Evolutionary conservation across 2,113 vertebrate genomes (phyloP).

Genomic region (Peucedramus taeniatus): DNA sequence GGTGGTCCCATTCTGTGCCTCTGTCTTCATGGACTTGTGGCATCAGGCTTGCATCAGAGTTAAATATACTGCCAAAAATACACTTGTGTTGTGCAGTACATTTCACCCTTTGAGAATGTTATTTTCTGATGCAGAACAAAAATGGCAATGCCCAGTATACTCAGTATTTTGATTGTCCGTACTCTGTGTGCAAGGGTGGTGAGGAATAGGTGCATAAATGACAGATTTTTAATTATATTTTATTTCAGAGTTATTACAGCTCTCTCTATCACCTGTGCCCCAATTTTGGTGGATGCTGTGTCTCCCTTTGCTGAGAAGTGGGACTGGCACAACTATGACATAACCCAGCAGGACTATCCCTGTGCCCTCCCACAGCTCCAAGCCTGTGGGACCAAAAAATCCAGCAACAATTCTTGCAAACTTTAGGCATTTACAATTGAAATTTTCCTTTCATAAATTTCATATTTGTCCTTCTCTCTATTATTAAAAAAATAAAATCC

Average conservation of each 20-base stretch:
- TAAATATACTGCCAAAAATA: background rate
- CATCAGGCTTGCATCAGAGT: background rate
- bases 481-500: background rate
- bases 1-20: background rate
- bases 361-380: background rate
- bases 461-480: background rate
- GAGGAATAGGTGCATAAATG: background rate
- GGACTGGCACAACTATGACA: too few species aligned
- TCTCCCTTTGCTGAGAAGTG: background rate
- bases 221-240: background rate
- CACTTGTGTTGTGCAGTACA: too few species aligned
- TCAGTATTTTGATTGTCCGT: background rate
- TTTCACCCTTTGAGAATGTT: background rate
- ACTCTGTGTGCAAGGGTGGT: too few species aligned
- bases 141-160: background rate
- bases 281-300: background rate
- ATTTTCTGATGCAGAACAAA: background rate
- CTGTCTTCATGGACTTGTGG: rapidly evolving
- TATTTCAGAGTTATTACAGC: background rate
- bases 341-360: too few species aligned
- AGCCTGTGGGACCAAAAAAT: background rate
- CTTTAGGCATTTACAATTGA: background rate
- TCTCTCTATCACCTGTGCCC: background rate
- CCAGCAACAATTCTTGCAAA: background rate
- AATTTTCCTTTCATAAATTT: background rate